Evolutionary conservation across 2,797 vertebrate genomes (phyloP), one percentile per base, ranked within the genome.

Genomic region (Stomatorhinus walkeri): DNA sequence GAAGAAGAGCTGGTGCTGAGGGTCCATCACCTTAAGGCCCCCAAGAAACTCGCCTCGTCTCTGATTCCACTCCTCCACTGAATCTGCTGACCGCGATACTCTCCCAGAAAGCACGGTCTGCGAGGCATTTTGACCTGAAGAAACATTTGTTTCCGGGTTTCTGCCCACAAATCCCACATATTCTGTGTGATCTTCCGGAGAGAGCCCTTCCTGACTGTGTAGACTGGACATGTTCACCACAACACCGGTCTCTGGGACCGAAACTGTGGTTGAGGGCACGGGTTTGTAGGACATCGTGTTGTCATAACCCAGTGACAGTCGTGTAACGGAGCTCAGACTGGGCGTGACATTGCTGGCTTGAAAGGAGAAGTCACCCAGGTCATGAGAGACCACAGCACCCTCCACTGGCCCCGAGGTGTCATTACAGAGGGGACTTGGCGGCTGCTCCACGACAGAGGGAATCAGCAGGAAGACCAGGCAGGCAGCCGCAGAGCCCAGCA

Each of bases 1-100:
- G 88, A 97, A 93, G 91, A 98, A 97, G 88, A 97, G 93, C 90
- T 95, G 95, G 43, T 91, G 94, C 4, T 95, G 89, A 1, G 90
- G 89, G 90, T 96, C 94, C 92, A 93, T 94, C 81, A 89, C 92
- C 87, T 95, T 94, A 86, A 94, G 91, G 89, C 87, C 93, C 87
- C 90, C 92, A 49, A 96, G 90, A 6, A 96, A 95, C 4, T 91
- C 93, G 1, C 12, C 54, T 7, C 54, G 84, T 0, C 7, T 28
- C 76, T 79, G 52, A 14, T 52, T 79, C 0, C 8, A 22, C 64
- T 83, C 49, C 0, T 85, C 54, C n/a, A 88, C 10, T 0, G 52
- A 24, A 1, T 83, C 61, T 0, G 32, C 28, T 19, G 93, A 93
- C 89, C 92, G 92, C 79, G 86, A 91, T 0, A 9, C 89, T 88